A percentile compares a stretch with the other conserved stretches of the same genome.
Evolutionary conservation across 2,113 vertebrate species (phyloP).

Genomic region (Drymodes brunneopygia): DNA sequence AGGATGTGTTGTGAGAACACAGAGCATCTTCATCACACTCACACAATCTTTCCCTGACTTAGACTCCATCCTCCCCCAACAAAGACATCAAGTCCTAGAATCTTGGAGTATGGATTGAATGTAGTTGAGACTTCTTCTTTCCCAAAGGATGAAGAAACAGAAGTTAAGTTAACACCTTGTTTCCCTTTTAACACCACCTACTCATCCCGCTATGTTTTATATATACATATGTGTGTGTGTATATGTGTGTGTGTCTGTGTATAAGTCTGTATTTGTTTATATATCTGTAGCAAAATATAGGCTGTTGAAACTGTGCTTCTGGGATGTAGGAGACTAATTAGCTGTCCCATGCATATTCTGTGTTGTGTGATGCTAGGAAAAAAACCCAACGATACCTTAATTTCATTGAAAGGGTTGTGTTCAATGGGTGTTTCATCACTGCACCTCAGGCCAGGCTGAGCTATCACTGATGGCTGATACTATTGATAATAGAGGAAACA

Average conservation of each 20-base stretch:
- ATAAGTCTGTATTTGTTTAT: background rate
- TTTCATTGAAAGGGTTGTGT: background rate
- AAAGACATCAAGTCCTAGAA: background rate
- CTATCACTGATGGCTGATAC: background rate
- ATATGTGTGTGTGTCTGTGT: background rate
- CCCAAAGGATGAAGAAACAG: background rate
- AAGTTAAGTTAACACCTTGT: background rate
- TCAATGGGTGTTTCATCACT: background rate
- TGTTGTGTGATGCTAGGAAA: background rate
- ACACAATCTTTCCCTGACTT: background rate
- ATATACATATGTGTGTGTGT: rapidly evolving
- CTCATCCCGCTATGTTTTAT: background rate
- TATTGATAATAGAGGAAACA: background rate
- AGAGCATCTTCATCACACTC: background rate
- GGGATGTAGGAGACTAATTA: background rate
- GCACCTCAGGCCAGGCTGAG: background rate
- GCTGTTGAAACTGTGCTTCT: background rate
- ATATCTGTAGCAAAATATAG: background rate
- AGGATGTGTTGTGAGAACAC: background rate
- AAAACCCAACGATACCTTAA: background rate
- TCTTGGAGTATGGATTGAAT: background rate
- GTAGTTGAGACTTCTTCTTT: background rate
- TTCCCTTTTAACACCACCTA: background rate
- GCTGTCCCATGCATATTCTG: background rate
- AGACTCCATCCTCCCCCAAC: background rate